Base-by-base conservation (phyloP, 2,113 vertebrate genomes). In the Spheniscus mendiculus region DNA sequence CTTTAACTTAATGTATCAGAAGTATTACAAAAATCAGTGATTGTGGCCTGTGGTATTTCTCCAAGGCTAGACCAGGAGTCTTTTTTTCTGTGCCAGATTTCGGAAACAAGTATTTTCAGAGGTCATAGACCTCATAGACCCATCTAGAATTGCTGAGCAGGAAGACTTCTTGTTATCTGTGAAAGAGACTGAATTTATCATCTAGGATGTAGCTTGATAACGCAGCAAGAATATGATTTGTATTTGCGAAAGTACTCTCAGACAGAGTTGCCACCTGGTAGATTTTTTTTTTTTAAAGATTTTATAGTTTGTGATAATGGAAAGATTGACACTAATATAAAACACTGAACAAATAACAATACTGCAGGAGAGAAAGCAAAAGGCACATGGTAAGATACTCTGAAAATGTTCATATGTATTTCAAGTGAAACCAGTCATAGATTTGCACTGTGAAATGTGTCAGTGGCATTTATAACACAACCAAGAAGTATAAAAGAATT, bases 41-140 rank as follows among this genome's bases (percentile, higher is more conserved):
- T 19, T 80, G n/a, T 83, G 26, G 36, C 15, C 40, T 58, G 30
- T 47, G 14, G 23, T 82, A n/a, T 89, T 87, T 93, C 42, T 73
- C 6, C 67, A 89, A 78, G 49, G 50, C 83, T 90, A 86, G 34
- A 74, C 11, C 6, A 61, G 10, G 53, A 79, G 32, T 45, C 8
- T 1, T 74, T 91, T 77, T 29, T 55, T 15, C 34, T 66, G 25
- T 73, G 17, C 9, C 19, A 74, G 32, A 49, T 50, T 86, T 89
- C 49, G 91, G 59, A 94, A 93, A 79, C 34, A 85, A 83, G 32
- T 79, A 52, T 87, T 96, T 93, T 74, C 44, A 88, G 82, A 89
- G 52, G 52, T 85, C 62, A 53, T 4, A 83, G 44, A 56, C n/a
- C 61, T 72, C 15, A 81, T 6, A 84, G 52, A 36, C 8, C 47